phyloP scores from a whole-genome alignment of 2,113 vertebrate species.

The Sula dactylatra region DNA sequence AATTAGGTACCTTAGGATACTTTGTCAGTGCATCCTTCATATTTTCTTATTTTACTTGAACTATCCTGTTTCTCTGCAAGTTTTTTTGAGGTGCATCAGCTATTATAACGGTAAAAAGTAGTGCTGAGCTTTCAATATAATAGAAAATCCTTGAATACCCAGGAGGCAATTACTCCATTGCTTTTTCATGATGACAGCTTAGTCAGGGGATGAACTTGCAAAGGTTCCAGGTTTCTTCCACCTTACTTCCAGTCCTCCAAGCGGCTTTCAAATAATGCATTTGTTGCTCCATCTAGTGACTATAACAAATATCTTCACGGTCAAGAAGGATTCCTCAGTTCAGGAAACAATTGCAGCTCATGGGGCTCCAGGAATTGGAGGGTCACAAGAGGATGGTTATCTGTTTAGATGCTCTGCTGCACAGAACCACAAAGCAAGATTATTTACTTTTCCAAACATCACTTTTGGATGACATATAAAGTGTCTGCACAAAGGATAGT shows the following conservation, averaged over 20 bases:
- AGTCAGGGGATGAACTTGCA: not conserved
- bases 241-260: not conserved
- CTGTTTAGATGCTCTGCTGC: not conserved
- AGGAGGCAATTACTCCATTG: not conserved
- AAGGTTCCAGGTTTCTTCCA: not conserved
- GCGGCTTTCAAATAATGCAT: not conserved
- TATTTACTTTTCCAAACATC: not conserved
- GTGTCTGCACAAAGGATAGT: not conserved
- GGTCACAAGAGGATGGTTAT: not conserved
- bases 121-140: not conserved
- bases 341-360: not conserved
- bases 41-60: not conserved
- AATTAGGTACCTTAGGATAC: not conserved
- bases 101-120: not conserved
- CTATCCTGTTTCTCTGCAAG: not conserved
- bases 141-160: not conserved
- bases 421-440: not conserved
- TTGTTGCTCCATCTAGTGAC: not conserved
- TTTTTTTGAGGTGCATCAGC: not conserved
- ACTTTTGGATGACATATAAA: not conserved
- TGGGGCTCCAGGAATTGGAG: no score
- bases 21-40: not conserved
- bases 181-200: not conserved
- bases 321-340: not conserved
- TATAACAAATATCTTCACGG: not conserved